Base-by-base conservation (phyloP, 2,888 invertebrate genomes). In the Adelphocoris suturalis region DNA sequence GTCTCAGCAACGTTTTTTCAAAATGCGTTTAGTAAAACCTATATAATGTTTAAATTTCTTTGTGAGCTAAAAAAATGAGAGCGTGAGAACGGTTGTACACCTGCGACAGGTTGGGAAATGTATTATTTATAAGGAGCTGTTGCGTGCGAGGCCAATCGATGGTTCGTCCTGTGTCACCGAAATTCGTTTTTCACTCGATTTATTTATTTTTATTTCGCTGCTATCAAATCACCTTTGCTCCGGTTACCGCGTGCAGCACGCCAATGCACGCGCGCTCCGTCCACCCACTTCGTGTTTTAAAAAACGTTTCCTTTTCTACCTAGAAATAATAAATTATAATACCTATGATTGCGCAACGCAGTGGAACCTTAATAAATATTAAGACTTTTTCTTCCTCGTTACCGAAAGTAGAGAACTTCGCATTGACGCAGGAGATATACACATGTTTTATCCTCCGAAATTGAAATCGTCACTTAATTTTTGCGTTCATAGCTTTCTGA, bases 101-200 rank as follows among this genome's bases (percentile, higher is more conserved):
- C 68, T 68, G 68, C 68, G 68, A 68, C 68, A 68, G 68, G 68
- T 68, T 68, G 23, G 68, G 23, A 68, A 68, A 68, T 68, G 68
- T 68, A 68, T 68, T 68, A 68, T 68, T 68, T 68, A 68, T 68
- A 68, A 68, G 68, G 68, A 23, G 68, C 68, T 68, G 68, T 68
- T 68, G 68, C 68, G 68, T 68, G 68, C 23, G 68, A 23, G 68
- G 23, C 68, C 68, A 68, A 68, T 68, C 68, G 68, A 68, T 68
- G 68, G 68, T 68, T 23, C 23, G 23, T 68, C 68, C 68, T 68
- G 23, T 68, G 68, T 68, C 68, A 68, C 68, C 68, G 68, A 23
- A 68, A 68, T 68, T 68, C 68, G 68, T 68, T 68, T 68, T 68
- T 68, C 68, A 68, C 68, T 68, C 68, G 68, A 23, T 52, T 52